Base-by-base conservation (phyloP, 1,140 invertebrate genomes). In the Bombus difficillimus region DNA sequence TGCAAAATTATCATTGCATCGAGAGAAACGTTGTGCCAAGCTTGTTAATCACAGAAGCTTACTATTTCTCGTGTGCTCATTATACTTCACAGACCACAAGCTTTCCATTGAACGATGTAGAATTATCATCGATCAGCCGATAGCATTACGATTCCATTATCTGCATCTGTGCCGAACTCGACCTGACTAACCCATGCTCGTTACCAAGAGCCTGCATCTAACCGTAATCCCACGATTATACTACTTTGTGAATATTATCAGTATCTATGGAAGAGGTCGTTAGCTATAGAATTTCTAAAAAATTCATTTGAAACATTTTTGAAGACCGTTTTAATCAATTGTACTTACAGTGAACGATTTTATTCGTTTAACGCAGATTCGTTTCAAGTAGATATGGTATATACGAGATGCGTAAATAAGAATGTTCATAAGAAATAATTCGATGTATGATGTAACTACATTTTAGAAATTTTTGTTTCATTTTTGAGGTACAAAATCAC, bases 91-190 rank as follows among this genome's bases (percentile, higher is more conserved):
- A 34, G 62, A 32, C 73, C 73, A 32, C 81, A 47, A 77, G 81
- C 73, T 53, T 72, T 72, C 76, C 83, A 80, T 80, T 79, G 57
- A 81, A 85, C 71, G 79, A 57, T 69, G 71, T 59, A 75, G 79
- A 81, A 81, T 85, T 85, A 81, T 85, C 77, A 85, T 85, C 77
- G 83, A 80, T 85, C 83, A 64, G 57, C 68, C 77, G 59, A 80
- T 85, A 85, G 71, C 79, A 85, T 85, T 81, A 74, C 84, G 78
- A 81, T 85, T 81, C 71, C 71, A 81, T 85, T 81, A 81, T 85
- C 78, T 66, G 79, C 39, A 68, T 68, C 77, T 59, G 41, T 53
- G 83, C 57, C n/a, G 64, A 72, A 28, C 77, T 68, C 66, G 76
- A 32, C 5, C 66, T 25, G 66, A 72, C 76, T 79, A 80, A 59